Evolutionary conservation across 2,797 vertebrate genomes (phyloP).

Genomic region (Xerus rutilus): DNA sequence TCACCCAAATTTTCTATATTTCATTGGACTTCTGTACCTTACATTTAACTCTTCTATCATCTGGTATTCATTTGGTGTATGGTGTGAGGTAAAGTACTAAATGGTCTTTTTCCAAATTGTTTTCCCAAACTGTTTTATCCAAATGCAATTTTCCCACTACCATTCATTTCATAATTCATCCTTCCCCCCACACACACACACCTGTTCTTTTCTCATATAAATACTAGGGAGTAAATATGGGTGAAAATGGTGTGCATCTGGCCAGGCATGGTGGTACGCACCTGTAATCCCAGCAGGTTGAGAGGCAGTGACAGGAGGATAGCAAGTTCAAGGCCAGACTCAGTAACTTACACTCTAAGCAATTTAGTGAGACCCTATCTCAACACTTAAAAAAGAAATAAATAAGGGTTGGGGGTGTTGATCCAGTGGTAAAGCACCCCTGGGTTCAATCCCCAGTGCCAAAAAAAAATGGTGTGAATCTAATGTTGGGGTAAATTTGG

Average conservation of each 20-base stretch:
- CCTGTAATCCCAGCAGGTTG: no score
- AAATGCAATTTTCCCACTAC: constrained; percentile 3
- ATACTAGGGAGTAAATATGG: background rate
- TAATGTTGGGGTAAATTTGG: background rate
- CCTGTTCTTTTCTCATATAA: background rate
- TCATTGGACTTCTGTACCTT: constrained; percentile 2
- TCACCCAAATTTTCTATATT: background rate
- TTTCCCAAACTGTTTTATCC: constrained; percentile 17
- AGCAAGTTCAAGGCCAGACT: no score
- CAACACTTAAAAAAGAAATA: no score
- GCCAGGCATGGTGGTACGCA: no score
- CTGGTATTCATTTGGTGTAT: background rate
- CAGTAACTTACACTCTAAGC: no score
- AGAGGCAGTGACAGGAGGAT: no score
- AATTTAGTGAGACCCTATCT: no score
- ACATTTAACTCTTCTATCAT: background rate
- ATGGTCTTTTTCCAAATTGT: background rate
- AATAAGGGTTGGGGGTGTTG: no score
- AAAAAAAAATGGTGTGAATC: background rate
- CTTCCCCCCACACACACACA: background rate
- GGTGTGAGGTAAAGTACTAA: background rate
- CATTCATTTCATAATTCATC: constrained; percentile 11
- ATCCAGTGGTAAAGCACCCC: no score
- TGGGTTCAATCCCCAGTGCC: no score
- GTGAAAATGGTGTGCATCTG: background rate